These are phyloP conservation scores for Orchestia grillus DNA, from an alignment of 1,140 invertebrate species.

Conservation along the genomic window DNA sequence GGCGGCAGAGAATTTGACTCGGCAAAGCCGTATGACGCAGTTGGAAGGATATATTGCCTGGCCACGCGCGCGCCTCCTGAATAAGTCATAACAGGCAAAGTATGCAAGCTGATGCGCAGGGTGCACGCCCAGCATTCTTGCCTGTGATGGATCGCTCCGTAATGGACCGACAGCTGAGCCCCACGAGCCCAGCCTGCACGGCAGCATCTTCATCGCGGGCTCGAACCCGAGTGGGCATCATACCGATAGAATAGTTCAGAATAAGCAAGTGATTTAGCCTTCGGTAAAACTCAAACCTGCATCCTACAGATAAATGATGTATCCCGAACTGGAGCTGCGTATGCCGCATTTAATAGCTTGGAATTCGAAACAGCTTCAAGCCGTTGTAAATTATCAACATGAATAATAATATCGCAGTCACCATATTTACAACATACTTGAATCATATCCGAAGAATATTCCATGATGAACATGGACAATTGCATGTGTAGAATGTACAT, in stretches of 20 bases:
- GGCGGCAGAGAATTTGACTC: background rate
- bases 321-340: background rate
- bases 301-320: background rate
- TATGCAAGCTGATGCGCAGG: slow-evolving; percentile 40
- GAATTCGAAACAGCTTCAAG: background rate
- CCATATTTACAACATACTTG: background rate
- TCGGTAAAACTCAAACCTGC: background rate
- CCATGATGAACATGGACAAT: too few species aligned
- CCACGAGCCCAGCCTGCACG: background rate
- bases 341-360: background rate
- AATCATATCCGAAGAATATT: background rate
- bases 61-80: slow-evolving; percentile 4
- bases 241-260: background rate
- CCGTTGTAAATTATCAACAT: background rate
- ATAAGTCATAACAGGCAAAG: slow-evolving; percentile 52
- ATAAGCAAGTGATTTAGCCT: background rate
- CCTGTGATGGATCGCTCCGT: slow-evolving; percentile 26
- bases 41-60: slow-evolving; percentile 51
- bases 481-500: too few species aligned
- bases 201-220: background rate
- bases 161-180: slow-evolving; percentile 12
- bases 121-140: slow-evolving; percentile 22
- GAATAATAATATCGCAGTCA: background rate
- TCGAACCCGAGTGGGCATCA: background rate
- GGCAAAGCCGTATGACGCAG: slow-evolving; percentile 30